These are phyloP conservation scores for Bombyx mandarina DNA, from an alignment of 1,140 invertebrate genomes.

Conservation along the genomic window DNA sequence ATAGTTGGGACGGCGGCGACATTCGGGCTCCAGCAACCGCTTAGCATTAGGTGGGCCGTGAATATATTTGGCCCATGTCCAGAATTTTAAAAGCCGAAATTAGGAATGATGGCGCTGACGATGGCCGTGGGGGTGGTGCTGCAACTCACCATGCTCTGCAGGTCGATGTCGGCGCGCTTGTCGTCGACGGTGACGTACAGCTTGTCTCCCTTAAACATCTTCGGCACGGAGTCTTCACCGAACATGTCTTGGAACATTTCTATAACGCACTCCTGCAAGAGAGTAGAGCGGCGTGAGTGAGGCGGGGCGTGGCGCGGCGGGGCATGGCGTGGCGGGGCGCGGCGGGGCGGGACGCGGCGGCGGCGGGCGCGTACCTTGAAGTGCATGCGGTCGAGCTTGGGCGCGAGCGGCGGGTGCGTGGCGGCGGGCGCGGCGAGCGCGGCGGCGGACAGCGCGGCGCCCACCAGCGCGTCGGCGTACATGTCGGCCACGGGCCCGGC, in stretches of 20 bases:
- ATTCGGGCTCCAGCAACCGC: no score
- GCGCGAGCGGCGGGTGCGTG: slow-evolving; percentile 74
- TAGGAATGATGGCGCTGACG: no score
- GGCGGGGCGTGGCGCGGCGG: no score
- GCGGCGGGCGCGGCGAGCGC: slow-evolving; percentile 68
- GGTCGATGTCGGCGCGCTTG: slow-evolving; percentile 89
- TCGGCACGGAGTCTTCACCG: slow-evolving; percentile 94
- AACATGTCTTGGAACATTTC: slow-evolving; percentile 97
- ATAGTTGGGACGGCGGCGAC: no score
- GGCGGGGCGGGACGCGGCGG: neutral
- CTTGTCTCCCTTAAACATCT: slow-evolving; percentile 93
- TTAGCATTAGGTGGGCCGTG: no score
- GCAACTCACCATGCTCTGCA: slow-evolving; percentile 78
- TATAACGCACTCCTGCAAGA: slow-evolving; percentile 86
- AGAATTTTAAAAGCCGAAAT: no score
- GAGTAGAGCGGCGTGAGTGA: neutral
- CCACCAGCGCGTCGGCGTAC: slow-evolving; percentile 96
- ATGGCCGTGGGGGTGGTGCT: neutral
- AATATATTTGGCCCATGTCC: no score
- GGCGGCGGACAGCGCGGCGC: slow-evolving; percentile 85
- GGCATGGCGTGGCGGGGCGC: no score
- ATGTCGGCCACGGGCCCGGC: slow-evolving; percentile 97
- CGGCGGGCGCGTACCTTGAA: slow-evolving; percentile 75
- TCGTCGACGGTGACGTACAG: slow-evolving; percentile 88
- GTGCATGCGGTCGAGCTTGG: slow-evolving; percentile 86